Evolutionary conservation across 2,888 invertebrate genomes (phyloP).

Genomic region (Poecilobothrus nobilitatus): DNA sequence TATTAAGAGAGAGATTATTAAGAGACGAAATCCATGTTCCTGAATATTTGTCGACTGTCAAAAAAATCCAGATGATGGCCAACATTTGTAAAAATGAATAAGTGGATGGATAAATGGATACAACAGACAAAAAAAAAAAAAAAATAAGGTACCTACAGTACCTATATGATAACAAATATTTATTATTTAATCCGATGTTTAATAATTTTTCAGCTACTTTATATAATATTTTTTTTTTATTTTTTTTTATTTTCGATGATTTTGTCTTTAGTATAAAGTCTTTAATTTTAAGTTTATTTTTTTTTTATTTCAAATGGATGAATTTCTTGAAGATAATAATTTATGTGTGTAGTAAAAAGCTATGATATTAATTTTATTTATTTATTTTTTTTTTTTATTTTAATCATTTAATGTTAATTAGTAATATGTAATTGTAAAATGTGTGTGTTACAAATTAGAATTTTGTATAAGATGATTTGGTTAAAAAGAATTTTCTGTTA

Average conservation of each 20-base stretch:
- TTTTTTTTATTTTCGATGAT: not conserved
- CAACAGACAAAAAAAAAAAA: no score
- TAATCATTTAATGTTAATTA: not conserved
- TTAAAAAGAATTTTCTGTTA: no score
- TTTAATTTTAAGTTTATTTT: not conserved
- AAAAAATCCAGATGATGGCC: no score
- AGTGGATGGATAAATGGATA: no score
- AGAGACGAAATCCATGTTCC: no score
- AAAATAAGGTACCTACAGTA: no score
- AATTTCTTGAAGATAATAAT: not conserved
- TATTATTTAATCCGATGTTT: no score
- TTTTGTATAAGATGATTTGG: not conserved
- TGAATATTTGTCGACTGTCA: no score
- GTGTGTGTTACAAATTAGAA: not conserved
- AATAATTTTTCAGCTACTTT: not conserved
- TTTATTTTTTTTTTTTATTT: not conserved
- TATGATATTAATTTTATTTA: not conserved
- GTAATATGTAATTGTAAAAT: not conserved
- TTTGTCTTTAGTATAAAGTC: not conserved
- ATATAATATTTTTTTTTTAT: not conserved
- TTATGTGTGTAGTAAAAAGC: not conserved
- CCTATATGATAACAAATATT: no score
- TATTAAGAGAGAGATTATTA: no score
- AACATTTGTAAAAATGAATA: no score
- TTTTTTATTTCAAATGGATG: not conserved